These are phyloP conservation scores for Miltochrista miniata DNA, from an alignment of 2,888 invertebrate species.

Conservation along the genomic window DNA sequence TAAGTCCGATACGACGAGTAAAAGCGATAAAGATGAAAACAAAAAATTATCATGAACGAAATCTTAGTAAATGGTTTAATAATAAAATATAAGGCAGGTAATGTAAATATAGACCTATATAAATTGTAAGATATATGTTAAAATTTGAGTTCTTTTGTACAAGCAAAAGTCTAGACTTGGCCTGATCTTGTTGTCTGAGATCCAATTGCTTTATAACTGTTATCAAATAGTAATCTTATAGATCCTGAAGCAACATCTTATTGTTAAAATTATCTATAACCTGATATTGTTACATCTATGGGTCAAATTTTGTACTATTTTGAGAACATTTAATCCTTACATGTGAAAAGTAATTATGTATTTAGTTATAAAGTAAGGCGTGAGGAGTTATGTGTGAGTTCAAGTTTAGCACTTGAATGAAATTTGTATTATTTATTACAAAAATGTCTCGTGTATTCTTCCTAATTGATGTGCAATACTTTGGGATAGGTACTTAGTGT, in stretches of 20 bases:
- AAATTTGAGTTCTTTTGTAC: constrained; percentile 10
- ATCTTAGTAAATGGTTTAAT: constrained; percentile 12
- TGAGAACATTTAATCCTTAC: no score
- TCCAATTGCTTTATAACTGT: neutral
- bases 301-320: no score
- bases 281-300: no score
- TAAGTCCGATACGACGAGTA: constrained; percentile 51
- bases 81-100: constrained; percentile 48
- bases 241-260: no score
- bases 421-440: constrained; percentile 44
- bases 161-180: constrained; percentile 3
- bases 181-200: neutral
- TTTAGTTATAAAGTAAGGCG: no score
- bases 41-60: constrained; percentile 45
- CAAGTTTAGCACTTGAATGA: neutral
- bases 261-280: no score
- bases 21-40: constrained; percentile 48
- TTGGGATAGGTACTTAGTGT: constrained; percentile 37
- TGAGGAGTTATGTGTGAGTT: neutral
- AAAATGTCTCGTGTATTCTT: constrained; percentile 42
- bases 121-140: constrained; percentile 12
- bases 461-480: constrained; percentile 64
- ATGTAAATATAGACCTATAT: constrained; percentile 1
- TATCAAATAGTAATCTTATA: neutral
- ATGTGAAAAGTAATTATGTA: no score